Evolutionary conservation across 2,888 invertebrate genomes (phyloP).

Genomic region (Cerceris rybyensis): DNA sequence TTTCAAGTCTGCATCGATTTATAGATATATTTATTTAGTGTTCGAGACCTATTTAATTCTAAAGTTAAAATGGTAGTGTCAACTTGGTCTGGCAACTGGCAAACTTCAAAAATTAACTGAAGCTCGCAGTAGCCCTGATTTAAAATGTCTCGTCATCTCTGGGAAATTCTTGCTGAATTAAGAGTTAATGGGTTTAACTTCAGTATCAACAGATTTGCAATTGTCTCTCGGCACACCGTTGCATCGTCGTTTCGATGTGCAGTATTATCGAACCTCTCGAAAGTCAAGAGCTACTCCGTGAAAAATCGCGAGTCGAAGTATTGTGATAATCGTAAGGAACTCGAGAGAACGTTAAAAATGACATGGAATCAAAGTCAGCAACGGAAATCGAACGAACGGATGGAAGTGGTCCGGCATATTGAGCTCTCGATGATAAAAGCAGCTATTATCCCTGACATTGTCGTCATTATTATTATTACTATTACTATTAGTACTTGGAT

Average conservation of each 20-base stretch:
- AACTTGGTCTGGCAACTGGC: too few relatives aligned
- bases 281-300: conserved; percentile 11
- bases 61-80: too few relatives aligned
- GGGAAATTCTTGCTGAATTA: too few relatives aligned
- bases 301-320: conserved; percentile 15
- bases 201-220: background rate
- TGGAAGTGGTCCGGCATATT: background rate
- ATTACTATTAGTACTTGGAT: background rate
- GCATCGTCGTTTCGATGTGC: background rate
- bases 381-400: conserved; percentile 1
- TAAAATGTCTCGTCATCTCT: too few relatives aligned
- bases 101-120: too few relatives aligned
- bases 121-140: too few relatives aligned
- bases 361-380: conserved; percentile 30
- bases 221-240: conserved; percentile 48
- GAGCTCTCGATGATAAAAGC: background rate
- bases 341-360: conserved; percentile 24
- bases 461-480: background rate
- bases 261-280: conserved; percentile 17
- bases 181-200: too few relatives aligned
- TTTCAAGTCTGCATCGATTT: too few relatives aligned
- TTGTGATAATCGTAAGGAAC: conserved; percentile 33
- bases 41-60: too few relatives aligned
- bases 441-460: conserved; percentile 4
- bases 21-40: too few relatives aligned